phyloP scores from a whole-genome alignment of 2,113 vertebrate genomes.

The Anguilla japonica region DNA sequence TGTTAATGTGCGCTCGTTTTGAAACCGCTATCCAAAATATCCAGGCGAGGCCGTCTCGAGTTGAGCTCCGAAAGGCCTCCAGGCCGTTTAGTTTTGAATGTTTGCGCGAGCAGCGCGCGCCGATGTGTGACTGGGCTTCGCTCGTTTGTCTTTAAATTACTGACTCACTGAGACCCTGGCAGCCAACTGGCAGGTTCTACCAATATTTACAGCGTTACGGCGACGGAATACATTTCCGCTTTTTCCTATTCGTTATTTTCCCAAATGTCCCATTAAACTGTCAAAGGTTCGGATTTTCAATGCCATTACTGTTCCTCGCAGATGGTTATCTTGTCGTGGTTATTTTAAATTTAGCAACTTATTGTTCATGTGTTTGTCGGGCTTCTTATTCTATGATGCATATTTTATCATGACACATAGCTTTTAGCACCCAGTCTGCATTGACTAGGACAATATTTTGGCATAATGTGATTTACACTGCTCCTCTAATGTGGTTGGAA shows the following conservation, averaged over 20 bases:
- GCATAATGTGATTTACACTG: background rate
- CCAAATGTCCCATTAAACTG: background rate
- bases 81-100: background rate
- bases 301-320: background rate
- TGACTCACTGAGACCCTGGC: background rate
- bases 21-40: no score
- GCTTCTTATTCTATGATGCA: background rate
- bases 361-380: background rate
- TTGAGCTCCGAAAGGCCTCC: background rate
- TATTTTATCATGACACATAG: background rate
- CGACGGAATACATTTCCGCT: background rate
- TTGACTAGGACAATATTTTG: background rate
- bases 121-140: background rate
- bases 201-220: background rate
- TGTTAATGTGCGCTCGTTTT: no score
- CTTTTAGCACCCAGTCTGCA: background rate
- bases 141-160: background rate
- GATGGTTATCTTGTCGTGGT: conserved; percentile 25
- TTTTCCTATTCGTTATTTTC: background rate
- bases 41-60: background rate
- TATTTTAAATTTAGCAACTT: conserved; percentile 36
- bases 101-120: background rate
- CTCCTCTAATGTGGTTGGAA: no score
- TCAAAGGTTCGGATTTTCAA: background rate
- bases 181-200: background rate